A percentile compares a stretch with the other conserved stretches of the same genome.
Conservation (phyloP, 2,797 vertebrate genomes). For the Euphonia xanthogaster region DNA sequence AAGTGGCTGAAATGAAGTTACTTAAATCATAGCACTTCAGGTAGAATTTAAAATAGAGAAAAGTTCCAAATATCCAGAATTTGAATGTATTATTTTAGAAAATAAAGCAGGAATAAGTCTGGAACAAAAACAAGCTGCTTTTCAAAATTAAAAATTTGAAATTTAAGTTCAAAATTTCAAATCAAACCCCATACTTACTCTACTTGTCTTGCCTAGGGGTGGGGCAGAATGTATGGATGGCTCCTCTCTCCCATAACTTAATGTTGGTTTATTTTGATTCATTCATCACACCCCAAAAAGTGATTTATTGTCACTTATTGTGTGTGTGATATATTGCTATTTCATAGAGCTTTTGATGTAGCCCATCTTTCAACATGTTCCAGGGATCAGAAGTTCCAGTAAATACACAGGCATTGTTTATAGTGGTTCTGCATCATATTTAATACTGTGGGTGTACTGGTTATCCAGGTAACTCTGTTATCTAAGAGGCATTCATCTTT, state of each 20-base stretch:
- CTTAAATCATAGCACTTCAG: not conserved
- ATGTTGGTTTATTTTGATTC: not conserved
- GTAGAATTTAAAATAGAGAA: not conserved
- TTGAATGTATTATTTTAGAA: not conserved
- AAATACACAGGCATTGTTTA: not conserved
- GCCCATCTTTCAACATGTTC: conserved; percentile 5
- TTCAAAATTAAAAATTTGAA: not conserved
- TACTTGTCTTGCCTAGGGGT: not conserved
- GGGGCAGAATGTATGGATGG: not conserved
- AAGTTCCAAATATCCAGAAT: not conserved
- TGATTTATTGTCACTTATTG: not conserved
- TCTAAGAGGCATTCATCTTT: not conserved
- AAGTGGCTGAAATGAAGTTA: not conserved
- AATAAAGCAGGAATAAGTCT: not conserved
- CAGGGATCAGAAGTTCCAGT: not conserved
- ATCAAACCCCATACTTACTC: not conserved
- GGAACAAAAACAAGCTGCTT: not conserved
- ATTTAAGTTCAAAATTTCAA: not conserved
- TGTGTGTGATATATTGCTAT: not conserved
- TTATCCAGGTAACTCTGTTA: conserved; percentile 13
- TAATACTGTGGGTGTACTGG: not conserved
- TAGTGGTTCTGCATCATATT: not conserved
- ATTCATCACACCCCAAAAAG: not conserved
- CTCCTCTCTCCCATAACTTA: not conserved
- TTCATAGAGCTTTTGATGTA: conserved; percentile 14